Conservation (phyloP, 2,797 vertebrate genomes). For the Peromyscus attwateri region DNA sequence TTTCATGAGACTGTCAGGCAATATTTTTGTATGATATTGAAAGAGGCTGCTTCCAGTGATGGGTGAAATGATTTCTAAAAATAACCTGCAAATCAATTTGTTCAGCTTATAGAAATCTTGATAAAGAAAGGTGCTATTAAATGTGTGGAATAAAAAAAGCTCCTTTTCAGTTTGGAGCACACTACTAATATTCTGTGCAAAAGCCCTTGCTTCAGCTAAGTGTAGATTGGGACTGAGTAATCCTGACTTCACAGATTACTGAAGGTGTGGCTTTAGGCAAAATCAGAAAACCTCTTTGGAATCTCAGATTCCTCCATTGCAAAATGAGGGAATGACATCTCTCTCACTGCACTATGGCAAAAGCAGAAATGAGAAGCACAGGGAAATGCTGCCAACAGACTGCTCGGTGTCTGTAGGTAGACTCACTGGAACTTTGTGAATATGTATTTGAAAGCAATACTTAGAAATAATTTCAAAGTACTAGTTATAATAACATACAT, state of each 20-base stretch:
- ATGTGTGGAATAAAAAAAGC: constrained; percentile 50
- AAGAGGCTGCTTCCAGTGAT: constrained; percentile 65
- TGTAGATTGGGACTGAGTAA: not conserved
- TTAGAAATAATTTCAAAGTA: not conserved
- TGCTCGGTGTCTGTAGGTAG: not conserved
- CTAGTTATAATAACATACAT: too few relatives aligned
- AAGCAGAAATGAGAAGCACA: not conserved
- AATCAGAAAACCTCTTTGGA: not conserved
- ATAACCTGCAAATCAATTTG: constrained; percentile 69
- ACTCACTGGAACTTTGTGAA: not conserved
- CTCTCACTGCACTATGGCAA: not conserved
- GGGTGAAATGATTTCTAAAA: constrained; percentile 70
- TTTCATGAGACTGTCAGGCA: constrained; percentile 66
- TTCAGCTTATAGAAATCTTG: constrained; percentile 68
- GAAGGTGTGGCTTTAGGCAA: not conserved
- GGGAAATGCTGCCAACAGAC: not conserved
- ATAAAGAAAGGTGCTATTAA: constrained; percentile 72
- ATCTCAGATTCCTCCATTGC: not conserved
- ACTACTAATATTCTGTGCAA: not conserved
- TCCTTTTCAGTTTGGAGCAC: not conserved
- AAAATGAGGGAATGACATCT: not conserved
- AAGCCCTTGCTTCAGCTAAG: not conserved
- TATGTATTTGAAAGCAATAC: constrained; percentile 44
- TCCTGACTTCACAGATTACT: not conserved
- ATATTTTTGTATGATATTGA: constrained; percentile 36